Conservation (phyloP, 1,140 invertebrate species). For the Zaprionus camerounensis region DNA sequence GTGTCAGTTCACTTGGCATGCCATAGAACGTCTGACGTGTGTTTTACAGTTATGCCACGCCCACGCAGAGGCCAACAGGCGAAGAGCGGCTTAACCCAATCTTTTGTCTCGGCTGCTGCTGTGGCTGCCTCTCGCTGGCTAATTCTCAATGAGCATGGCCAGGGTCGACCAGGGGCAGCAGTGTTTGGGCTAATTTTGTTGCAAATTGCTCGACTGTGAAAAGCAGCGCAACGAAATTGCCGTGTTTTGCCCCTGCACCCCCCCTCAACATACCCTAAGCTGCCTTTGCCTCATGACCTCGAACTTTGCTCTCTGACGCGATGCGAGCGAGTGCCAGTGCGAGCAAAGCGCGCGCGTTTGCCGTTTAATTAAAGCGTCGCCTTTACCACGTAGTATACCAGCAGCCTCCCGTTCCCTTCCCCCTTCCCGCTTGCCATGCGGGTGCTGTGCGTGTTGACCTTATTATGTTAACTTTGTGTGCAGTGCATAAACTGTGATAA, state of each 20-base stretch:
- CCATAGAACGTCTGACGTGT: constrained; percentile 52
- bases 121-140: background rate
- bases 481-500: constrained; percentile 81
- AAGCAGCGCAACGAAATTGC: constrained; percentile 56
- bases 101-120: constrained; percentile 60
- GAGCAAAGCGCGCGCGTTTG: constrained; percentile 43
- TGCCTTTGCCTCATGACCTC: constrained; percentile 50
- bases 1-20: constrained; percentile 19
- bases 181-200: constrained; percentile 76
- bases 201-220: constrained; percentile 76
- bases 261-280: too few relatives aligned
- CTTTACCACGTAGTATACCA: background rate
- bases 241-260: constrained; percentile 21
- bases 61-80: background rate
- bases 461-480: constrained; percentile 82
- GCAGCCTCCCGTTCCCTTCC: background rate
- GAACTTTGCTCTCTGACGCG: constrained; percentile 67
- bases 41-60: constrained; percentile 27
- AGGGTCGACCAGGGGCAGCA: constrained; percentile 35
- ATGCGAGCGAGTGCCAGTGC: constrained; percentile 1
- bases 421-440: background rate
- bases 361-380: constrained; percentile 73
- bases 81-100: constrained; percentile 61
- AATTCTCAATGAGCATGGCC: constrained; percentile 61
- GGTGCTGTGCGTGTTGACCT: constrained; percentile 72